Base-by-base conservation (phyloP, 2,113 vertebrate species). In the Rhinopomastus cyanomelas region DNA sequence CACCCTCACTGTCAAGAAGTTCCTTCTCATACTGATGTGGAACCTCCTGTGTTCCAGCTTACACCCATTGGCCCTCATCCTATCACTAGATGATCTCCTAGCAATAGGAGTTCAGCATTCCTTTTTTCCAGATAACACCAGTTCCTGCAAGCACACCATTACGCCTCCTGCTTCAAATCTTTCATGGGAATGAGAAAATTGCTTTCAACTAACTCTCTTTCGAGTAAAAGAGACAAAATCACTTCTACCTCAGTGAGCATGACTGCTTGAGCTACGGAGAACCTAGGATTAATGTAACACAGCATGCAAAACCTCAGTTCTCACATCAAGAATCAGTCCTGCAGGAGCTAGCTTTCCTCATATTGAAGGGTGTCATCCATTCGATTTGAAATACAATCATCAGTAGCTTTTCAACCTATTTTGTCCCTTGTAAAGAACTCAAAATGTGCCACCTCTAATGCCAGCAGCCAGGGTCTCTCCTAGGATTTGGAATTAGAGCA, bases 51-150 rank as follows among this genome's bases (percentile, higher is more conserved):
- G n/a, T n/a, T n/a, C n/a, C n/a, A n/a, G n/a, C n/a, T n/a, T n/a
- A n/a, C n/a, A n/a, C n/a, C n/a, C n/a, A n/a, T n/a, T n/a, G n/a
- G n/a, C n/a, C n/a, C n/a, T n/a, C n/a, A n/a, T n/a, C n/a, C n/a
- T n/a, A n/a, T n/a, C n/a, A n/a, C n/a, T n/a, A n/a, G n/a, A n/a
- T n/a, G n/a, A n/a, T n/a, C n/a, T n/a, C n/a, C n/a, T n/a, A n/a
- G n/a, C n/a, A n/a, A n/a, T n/a, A 11, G 8, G 29, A 80, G 29
- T 56, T 79, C 15, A 81, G 42, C 85, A 77, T 68, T 82, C 62
- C n/a, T 80, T 82, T 93, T 81, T 87, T 52, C 37, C 67, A 92
- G 72, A 73, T n/a, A 74, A 92, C 48, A 85, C 85, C 64, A 80
- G 75, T 69, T 80, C 48, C 67, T 74, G n/a, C 51, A 74, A 51